Evolutionary conservation across 1,140 invertebrate genomes (phyloP).

Genomic region (Leptinotarsa defecta): DNA sequence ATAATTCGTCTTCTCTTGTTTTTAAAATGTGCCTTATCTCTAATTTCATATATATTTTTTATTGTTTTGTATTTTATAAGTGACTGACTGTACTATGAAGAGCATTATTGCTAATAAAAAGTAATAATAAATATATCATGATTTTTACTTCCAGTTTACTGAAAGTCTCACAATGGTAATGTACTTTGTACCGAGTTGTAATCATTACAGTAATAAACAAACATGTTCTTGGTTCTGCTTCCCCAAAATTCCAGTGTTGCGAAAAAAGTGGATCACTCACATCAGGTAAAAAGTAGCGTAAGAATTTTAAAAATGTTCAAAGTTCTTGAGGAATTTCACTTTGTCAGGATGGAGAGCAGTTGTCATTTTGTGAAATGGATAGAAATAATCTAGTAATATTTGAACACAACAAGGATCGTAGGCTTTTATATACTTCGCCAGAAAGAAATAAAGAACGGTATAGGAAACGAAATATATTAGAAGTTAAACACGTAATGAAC

Average conservation of each 20-base stretch:
- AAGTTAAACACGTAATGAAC: slow-evolving; percentile 17
- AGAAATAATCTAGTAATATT: slow-evolving; percentile 13
- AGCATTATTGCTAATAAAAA: too few relatives aligned
- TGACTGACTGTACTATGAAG: too few relatives aligned
- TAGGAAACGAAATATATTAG: slow-evolving; percentile 15
- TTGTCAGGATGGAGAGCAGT: slow-evolving; percentile 18
- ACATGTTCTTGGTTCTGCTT: slow-evolving; percentile 17
- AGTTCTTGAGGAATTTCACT: slow-evolving; percentile 16
- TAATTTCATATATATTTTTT: too few relatives aligned
- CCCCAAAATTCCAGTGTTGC: background rate
- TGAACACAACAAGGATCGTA: slow-evolving; percentile 16
- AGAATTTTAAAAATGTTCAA: slow-evolving; percentile 17
- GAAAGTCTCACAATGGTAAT: slow-evolving; percentile 8
- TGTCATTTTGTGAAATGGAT: slow-evolving; percentile 15
- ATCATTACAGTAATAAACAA: slow-evolving; percentile 12
- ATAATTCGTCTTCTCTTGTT: too few relatives aligned
- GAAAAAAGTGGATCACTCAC: slow-evolving; percentile 17
- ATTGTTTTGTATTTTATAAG: too few relatives aligned
- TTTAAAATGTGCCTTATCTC: too few relatives aligned
- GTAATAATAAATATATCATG: background rate
- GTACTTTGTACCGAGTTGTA: slow-evolving; percentile 12
- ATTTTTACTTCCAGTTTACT: slow-evolving; percentile 18
- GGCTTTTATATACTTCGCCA: slow-evolving; percentile 8
- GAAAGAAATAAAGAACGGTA: slow-evolving; percentile 13
- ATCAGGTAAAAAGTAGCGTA: slow-evolving; percentile 54